Conservation (phyloP, 2,113 vertebrate genomes). For the Colinus virginianus region DNA sequence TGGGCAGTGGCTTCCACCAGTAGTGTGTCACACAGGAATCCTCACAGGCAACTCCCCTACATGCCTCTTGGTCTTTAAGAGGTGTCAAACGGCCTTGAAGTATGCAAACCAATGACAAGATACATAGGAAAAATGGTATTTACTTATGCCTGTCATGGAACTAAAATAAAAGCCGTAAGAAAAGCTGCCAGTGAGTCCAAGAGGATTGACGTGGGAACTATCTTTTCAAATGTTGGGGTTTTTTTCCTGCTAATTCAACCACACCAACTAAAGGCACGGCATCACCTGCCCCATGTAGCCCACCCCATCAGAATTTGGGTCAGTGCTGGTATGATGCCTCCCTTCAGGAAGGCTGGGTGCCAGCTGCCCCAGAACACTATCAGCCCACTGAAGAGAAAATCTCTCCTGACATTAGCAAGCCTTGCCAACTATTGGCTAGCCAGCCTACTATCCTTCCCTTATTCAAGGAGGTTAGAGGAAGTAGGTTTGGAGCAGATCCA, state of each 20-base stretch:
- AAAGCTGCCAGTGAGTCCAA: neutral
- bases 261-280: fast-evolving
- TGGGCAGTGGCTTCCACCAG: neutral
- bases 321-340: neutral
- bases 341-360: neutral
- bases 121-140: neutral
- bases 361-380: neutral
- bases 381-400: neutral
- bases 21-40: neutral
- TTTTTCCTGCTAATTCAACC: neutral
- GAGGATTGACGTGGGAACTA: neutral
- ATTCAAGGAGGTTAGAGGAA: conserved; percentile 54
- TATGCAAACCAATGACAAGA: neutral
- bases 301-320: neutral
- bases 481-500: conserved; percentile 47
- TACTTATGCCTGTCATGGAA: neutral
- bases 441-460: neutral
- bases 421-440: neutral
- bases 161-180: neutral
- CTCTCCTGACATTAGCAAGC: conserved; percentile 8
- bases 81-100: neutral
- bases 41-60: no score
- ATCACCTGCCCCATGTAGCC: neutral
- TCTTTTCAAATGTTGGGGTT: neutral
- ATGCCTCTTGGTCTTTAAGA: neutral